These are phyloP conservation scores for Teleogryllus oceanicus DNA, from an alignment of 2,888 invertebrate genomes.

Conservation along the genomic window DNA sequence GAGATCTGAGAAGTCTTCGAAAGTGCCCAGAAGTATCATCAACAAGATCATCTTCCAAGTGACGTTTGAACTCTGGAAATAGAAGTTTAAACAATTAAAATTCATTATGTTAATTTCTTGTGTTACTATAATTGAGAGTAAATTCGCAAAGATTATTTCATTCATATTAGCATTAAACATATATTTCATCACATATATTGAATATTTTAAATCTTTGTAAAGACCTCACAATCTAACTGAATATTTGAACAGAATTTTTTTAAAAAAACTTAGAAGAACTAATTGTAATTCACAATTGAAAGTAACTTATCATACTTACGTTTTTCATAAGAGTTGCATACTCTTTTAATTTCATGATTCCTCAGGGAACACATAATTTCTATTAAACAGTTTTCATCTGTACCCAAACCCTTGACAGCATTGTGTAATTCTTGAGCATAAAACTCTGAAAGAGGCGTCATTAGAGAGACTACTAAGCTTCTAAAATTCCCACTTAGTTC, in stretches of 20 bases:
- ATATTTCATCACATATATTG: too few species aligned
- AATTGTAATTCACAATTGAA: too few species aligned
- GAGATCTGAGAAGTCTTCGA: slow-evolving; percentile 82
- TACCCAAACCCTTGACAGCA: slow-evolving; percentile 81
- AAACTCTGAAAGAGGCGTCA: slow-evolving; percentile 86
- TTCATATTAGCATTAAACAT: too few species aligned
- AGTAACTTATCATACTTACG: slow-evolving; percentile 53
- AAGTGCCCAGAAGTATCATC: slow-evolving; percentile 94
- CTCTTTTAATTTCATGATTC: slow-evolving; percentile 83
- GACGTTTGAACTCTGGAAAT: slow-evolving; percentile 42
- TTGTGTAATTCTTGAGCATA: slow-evolving; percentile 87
- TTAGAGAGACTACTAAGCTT: slow-evolving; percentile 82
- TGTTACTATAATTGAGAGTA: too few species aligned
- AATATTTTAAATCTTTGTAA: too few species aligned
- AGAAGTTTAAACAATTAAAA: too few species aligned
- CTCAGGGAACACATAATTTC: slow-evolving; percentile 89
- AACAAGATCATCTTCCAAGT: slow-evolving; percentile 79
- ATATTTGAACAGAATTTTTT: too few species aligned
- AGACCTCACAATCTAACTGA: too few species aligned
- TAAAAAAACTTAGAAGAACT: too few species aligned
- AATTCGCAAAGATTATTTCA: too few species aligned
- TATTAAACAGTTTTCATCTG: slow-evolving; percentile 85
- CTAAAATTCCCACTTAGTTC: slow-evolving; percentile 87
- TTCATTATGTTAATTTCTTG: too few species aligned
- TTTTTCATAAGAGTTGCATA: slow-evolving; percentile 78